A percentile compares a stretch with the other conserved stretches of the same genome.
Evolutionary conservation across 1,140 invertebrate genomes (phyloP).

Genomic region (Zophobas morio): DNA sequence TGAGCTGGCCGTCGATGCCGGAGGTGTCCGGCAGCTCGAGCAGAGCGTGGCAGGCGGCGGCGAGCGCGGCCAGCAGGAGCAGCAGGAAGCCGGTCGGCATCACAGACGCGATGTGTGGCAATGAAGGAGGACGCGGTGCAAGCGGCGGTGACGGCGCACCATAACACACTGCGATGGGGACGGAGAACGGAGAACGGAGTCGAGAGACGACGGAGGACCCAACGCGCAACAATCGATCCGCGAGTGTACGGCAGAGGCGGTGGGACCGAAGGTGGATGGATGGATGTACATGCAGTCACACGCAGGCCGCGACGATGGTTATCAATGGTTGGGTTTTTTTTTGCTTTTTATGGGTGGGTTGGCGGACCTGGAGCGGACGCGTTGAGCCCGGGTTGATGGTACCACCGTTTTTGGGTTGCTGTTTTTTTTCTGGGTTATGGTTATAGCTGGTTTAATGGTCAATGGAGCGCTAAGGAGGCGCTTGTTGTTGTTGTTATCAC

Average conservation of each 20-base stretch:
- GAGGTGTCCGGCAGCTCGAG: slow-evolving; percentile 70
- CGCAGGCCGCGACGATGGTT: slow-evolving; percentile 12
- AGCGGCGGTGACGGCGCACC: slow-evolving; percentile 47
- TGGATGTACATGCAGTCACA: slow-evolving; percentile 22
- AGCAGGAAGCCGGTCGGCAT: slow-evolving; percentile 52
- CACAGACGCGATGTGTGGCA: slow-evolving; percentile 47
- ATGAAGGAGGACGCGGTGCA: slow-evolving; percentile 11
- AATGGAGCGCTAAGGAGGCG: no score
- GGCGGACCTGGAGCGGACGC: no score
- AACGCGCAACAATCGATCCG: slow-evolving; percentile 58
- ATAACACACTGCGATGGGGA: slow-evolving; percentile 50
- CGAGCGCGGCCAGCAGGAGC: slow-evolving; percentile 44
- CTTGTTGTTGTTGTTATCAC: no score
- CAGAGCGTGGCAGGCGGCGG: slow-evolving; percentile 59
- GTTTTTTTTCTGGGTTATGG: no score
- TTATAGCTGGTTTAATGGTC: no score
- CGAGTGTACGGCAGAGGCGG: slow-evolving; percentile 25
- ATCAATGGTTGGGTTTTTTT: not conserved
- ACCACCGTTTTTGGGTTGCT: no score
- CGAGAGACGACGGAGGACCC: slow-evolving; percentile 48
- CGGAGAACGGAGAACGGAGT: slow-evolving; percentile 21
- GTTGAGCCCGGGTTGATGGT: no score
- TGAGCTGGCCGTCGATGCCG: slow-evolving; percentile 69
- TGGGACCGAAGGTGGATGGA: slow-evolving; percentile 20
- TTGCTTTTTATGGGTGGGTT: no score